Conservation (phyloP, 2,888 invertebrate species). For the Sthenelais limicola region DNA sequence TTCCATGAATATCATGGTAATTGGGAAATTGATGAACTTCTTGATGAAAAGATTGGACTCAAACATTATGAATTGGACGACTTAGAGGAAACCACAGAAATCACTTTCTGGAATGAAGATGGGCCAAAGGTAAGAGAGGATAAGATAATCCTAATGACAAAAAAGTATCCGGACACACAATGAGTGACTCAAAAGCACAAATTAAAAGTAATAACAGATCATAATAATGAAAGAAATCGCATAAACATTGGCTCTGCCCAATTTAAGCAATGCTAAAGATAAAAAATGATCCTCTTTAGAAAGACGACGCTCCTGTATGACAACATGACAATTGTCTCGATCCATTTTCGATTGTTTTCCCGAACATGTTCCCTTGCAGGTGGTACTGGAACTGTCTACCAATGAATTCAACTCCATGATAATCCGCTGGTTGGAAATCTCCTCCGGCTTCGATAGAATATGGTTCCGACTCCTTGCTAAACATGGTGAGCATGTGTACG, state of each 20-base stretch:
- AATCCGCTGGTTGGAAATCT: conserved; percentile 42
- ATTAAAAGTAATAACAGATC: no score
- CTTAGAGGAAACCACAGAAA: neutral
- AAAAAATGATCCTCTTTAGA: neutral
- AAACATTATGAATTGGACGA: conserved; percentile 36
- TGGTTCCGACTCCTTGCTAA: conserved; percentile 61
- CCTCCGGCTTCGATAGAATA: conserved; percentile 51
- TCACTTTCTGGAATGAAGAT: neutral
- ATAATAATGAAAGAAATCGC: neutral
- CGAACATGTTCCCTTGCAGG: conserved; percentile 5
- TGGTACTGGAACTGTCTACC: conserved; percentile 51
- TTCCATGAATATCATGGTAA: conserved; percentile 59
- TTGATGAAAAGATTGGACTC: conserved; percentile 54
- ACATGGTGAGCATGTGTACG: conserved; percentile 59
- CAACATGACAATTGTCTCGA: neutral
- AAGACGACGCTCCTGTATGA: neutral
- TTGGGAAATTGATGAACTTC: conserved; percentile 57
- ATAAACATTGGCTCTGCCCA: neutral
- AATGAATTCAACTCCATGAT: conserved; percentile 52
- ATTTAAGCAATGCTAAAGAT: neutral
- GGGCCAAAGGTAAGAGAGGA: neutral
- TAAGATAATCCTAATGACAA: neutral
- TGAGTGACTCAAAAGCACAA: no score
- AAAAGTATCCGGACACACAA: neutral
- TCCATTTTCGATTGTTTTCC: neutral